Evolutionary conservation across 1,140 invertebrate genomes (phyloP), one percentile per base, ranked within the genome.

Genomic region (Drosophila auraria): DNA sequence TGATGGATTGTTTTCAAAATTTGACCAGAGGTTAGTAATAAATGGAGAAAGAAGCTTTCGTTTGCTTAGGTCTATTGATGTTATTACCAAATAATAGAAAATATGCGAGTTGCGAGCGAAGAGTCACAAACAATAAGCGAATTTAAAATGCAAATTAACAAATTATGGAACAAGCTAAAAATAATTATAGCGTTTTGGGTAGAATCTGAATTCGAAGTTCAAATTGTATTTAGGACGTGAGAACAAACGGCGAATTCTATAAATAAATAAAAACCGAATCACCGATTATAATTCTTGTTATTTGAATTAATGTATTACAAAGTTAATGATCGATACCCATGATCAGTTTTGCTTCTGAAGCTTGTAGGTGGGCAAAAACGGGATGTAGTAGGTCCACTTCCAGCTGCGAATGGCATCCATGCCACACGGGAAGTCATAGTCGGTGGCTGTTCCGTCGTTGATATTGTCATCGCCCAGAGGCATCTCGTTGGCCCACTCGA

Each of bases 391-490:
- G 2, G 95, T 95, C 95, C 95, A 96, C 68, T 94, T 95, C 75
- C 78, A 90, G 0, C 51, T 36, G 7, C 82, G 49, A 36, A 89
- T 59, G 5, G 94, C 66, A 23, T 80, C 82, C 96, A 97, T 97
- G 72, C 96, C 96, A 49, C 95, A 89, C 0, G 96, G 96, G 81
- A 97, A 96, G 92, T 97, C 96, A 64, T 96, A 97, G 7, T 96
- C 96, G 63, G 94, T 95, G 7, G 94, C 93, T 3, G 82, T 82
- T 30, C 93, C 93, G 44, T 92, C 90, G 6, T 94, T 94, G 11
- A 94, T 93, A 25, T 86, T 91, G 20, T 80, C 78, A 30, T 93
- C 83, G 23, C 95, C 94, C 20, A 96, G 82, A 2, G 95, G 94
- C 95, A 96, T 96, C 93, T 96, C 94, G 20, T 95, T 94, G 0